Evolutionary conservation across 1,140 invertebrate species (phyloP).

Genomic region (Choristoneura fumiferana): DNA sequence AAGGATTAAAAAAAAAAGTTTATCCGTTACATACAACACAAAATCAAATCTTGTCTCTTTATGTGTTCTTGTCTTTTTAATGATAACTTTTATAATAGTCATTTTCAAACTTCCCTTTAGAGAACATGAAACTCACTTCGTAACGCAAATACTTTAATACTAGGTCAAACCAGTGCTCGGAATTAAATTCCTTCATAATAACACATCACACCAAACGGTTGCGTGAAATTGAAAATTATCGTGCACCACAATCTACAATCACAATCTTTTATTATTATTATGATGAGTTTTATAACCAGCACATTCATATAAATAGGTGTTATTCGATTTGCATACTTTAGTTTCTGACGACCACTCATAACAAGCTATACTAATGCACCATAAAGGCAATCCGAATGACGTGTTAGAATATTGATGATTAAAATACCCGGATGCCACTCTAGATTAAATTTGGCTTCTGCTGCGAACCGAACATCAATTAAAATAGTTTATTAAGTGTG

Average conservation of each 20-base stretch:
- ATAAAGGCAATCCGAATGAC: neutral
- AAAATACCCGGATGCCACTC: neutral
- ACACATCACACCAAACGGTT: constrained; percentile 3
- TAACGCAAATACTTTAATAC: neutral
- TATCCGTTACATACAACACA: no score
- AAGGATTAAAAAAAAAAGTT: no score
- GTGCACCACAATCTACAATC: neutral
- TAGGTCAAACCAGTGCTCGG: neutral
- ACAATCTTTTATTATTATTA: constrained; percentile 4
- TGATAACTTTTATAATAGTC: no score
- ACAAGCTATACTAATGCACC: neutral
- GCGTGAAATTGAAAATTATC: constrained; percentile 18
- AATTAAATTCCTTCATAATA: neutral
- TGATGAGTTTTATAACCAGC: neutral
- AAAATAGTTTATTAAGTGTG: constrained; percentile 8
- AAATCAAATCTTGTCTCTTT: no score
- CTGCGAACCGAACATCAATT: neutral
- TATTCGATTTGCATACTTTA: constrained; percentile 9
- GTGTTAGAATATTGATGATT: constrained; percentile 15
- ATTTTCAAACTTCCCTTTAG: no score
- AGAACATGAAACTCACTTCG: no score
- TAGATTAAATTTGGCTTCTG: neutral
- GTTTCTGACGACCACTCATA: neutral
- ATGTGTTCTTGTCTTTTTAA: no score
- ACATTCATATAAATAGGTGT: neutral